Conservation (phyloP, 2,888 invertebrate species). For the Apamea epomidion region DNA sequence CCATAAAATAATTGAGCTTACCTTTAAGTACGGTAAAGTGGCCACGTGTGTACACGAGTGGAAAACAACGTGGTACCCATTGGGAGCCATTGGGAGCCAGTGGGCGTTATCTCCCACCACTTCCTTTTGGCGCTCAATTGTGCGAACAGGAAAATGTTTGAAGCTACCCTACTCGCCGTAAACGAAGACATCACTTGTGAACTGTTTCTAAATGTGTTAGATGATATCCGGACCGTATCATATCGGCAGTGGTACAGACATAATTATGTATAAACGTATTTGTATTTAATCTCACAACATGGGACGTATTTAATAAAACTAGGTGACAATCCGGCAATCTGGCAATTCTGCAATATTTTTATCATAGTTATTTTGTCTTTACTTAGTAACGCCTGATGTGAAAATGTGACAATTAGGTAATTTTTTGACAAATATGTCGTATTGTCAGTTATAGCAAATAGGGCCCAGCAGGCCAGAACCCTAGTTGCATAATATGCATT, state of each 20-base stretch:
- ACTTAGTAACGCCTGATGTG: too few relatives aligned
- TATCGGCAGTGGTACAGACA: not conserved
- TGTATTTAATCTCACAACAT: not conserved
- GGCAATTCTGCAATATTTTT: too few relatives aligned
- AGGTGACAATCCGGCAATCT: too few relatives aligned
- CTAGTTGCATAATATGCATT: too few relatives aligned
- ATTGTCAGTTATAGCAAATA: too few relatives aligned
- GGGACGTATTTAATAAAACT: too few relatives aligned
- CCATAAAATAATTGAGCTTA: constrained; percentile 36
- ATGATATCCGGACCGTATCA: constrained; percentile 36
- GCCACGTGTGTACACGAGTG: constrained; percentile 60
- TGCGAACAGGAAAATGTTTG: constrained; percentile 67
- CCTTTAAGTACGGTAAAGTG: constrained; percentile 42
- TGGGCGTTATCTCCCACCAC: constrained; percentile 69
- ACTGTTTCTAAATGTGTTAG: constrained; percentile 53
- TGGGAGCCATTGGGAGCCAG: constrained; percentile 60
- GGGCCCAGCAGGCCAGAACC: too few relatives aligned
- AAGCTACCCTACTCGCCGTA: constrained; percentile 54
- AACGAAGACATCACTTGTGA: constrained; percentile 64
- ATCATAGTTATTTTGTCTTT: too few relatives aligned
- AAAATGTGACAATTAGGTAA: too few relatives aligned
- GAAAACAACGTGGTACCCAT: constrained; percentile 59
- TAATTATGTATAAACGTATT: not conserved
- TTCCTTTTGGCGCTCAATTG: constrained; percentile 77
- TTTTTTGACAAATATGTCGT: too few relatives aligned